phyloP scores from a whole-genome alignment of 1,140 invertebrate genomes.

The Drosophila arawakana region DNA sequence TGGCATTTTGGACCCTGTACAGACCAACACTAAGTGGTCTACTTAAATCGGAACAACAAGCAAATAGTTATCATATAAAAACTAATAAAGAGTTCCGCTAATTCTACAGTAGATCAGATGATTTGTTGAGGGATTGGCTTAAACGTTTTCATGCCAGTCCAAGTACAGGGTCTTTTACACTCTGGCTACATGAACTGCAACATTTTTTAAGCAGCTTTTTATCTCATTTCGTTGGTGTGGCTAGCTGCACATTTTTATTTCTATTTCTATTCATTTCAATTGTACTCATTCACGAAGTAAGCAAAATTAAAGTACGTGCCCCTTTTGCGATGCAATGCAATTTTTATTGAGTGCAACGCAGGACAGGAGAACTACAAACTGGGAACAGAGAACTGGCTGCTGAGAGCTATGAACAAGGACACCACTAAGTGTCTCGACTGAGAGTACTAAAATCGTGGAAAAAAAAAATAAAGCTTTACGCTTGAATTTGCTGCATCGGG shows the following conservation, averaged over 20 bases:
- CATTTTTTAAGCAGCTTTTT: constrained; percentile 9
- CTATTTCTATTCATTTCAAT: constrained; percentile 67
- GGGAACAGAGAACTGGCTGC: neutral
- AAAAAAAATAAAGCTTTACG: neutral
- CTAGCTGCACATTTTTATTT: constrained; percentile 53
- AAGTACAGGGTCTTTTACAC: too few species aligned
- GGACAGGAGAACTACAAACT: neutral
- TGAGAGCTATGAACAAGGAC: neutral
- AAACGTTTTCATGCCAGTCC: too few species aligned
- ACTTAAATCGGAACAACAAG: too few species aligned
- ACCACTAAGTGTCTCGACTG: neutral
- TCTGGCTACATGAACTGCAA: neutral
- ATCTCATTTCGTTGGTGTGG: constrained; percentile 17
- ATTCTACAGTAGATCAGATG: too few species aligned
- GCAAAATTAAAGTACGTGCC: constrained; percentile 78
- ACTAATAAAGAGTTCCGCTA: too few species aligned
- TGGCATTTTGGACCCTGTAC: neutral
- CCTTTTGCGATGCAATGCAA: constrained; percentile 70
- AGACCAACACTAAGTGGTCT: too few species aligned
- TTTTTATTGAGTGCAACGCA: constrained; percentile 67
- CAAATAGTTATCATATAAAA: too few species aligned
- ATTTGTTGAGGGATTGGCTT: too few species aligned
- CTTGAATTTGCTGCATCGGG: constrained; percentile 15
- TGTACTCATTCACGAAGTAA: constrained; percentile 78
- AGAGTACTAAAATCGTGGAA: constrained; percentile 9